A percentile compares a stretch with the other conserved stretches of the same genome.
phyloP scores from a whole-genome alignment of 2,888 invertebrate species.

The Diarsia rubi region DNA sequence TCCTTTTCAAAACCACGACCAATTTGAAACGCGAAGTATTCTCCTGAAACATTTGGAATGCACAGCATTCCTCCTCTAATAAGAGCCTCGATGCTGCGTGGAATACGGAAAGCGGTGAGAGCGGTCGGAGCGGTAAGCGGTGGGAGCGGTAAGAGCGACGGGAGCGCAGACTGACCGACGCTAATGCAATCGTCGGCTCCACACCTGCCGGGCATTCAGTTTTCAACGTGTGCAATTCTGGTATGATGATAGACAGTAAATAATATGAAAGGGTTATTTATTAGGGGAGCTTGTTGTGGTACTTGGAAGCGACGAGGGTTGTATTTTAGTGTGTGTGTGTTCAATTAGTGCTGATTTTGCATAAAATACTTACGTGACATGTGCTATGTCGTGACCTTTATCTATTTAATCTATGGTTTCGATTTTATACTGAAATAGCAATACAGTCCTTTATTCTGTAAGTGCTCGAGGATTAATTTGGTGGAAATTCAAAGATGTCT shows the following conservation, averaged over 20 bases:
- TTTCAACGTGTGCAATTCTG: constrained; percentile 9
- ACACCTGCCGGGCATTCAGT: constrained; percentile 45
- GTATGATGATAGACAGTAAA: constrained; percentile 3
- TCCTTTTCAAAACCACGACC: constrained; percentile 15
- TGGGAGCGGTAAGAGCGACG: constrained; percentile 15
- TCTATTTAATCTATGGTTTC: neutral
- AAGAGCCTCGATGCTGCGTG: constrained; percentile 24
- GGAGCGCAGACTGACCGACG: constrained; percentile 47
- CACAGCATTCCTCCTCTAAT: constrained; percentile 35
- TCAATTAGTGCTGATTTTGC: neutral
- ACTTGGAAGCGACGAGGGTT: neutral
- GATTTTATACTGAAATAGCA: neutral
- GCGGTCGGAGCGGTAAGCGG: constrained; percentile 38
- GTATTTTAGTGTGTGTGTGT: neutral
- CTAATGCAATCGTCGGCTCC: constrained; percentile 53
- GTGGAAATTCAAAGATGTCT: neutral
- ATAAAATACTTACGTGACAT: neutral
- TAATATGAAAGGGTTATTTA: constrained; percentile 15
- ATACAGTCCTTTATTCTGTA: neutral
- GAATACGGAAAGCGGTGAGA: constrained; percentile 43
- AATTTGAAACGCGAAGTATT: constrained; percentile 25
- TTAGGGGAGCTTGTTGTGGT: neutral
- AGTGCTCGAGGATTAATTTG: neutral
- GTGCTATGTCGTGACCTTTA: neutral
- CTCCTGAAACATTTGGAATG: constrained; percentile 48